Evolutionary conservation across 2,797 vertebrate species (phyloP).

Genomic region (Sebastes nivosus): DNA sequence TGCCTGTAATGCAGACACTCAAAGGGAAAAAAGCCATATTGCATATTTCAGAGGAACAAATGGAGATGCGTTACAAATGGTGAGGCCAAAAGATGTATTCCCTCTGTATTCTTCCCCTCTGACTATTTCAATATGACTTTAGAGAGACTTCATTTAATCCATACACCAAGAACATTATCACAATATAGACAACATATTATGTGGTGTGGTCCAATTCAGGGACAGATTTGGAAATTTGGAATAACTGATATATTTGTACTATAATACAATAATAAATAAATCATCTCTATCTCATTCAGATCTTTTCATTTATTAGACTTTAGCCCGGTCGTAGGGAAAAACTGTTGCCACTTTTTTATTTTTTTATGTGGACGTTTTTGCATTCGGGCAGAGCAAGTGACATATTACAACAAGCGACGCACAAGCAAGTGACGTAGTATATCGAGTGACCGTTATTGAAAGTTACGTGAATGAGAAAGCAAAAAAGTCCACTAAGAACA

Average conservation of each 20-base stretch:
- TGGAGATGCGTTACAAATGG: neutral
- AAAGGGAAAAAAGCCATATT: neutral
- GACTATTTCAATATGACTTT: neutral
- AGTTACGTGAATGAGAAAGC: too few species aligned
- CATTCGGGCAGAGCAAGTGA: too few species aligned
- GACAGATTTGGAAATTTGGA: neutral
- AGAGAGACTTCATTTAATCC: neutral
- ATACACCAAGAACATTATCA: neutral
- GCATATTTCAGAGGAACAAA: constrained; percentile 37
- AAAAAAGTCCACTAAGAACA: too few species aligned
- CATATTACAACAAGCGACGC: too few species aligned
- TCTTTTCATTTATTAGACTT: too few species aligned
- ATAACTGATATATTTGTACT: too few species aligned
- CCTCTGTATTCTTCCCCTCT: neutral
- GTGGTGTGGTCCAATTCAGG: neutral
- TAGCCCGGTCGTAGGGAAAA: too few species aligned
- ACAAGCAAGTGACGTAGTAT: too few species aligned
- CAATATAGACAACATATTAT: neutral
- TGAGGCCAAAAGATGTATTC: neutral
- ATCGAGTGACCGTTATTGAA: neutral
- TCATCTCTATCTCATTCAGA: neutral
- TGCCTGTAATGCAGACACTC: constrained; percentile 20
- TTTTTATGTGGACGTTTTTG: too few species aligned
- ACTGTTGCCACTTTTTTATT: too few species aligned
- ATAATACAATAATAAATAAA: neutral